Evolutionary conservation across 2,888 invertebrate species (phyloP).

Genomic region (Eristalinus aeneus): DNA sequence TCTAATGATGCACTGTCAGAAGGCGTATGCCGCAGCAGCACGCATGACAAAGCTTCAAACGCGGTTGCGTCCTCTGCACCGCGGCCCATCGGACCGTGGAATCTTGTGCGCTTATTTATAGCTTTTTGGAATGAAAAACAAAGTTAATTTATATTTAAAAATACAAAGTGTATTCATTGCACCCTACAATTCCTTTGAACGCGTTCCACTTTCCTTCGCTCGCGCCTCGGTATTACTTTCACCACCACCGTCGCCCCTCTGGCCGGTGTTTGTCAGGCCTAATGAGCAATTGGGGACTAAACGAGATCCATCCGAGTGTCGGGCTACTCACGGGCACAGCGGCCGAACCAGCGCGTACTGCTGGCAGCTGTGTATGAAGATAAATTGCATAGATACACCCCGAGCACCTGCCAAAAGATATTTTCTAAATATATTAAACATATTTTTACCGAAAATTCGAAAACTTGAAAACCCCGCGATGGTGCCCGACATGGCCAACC

Average conservation of each 20-base stretch:
- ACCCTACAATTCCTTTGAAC: conserved; percentile 40
- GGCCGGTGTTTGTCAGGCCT: conserved; percentile 44
- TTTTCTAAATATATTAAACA: conserved; percentile 67
- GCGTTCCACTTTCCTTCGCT: conserved; percentile 47
- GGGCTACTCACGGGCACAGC: not conserved
- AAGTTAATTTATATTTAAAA: conserved; percentile 23
- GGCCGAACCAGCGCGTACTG: not conserved
- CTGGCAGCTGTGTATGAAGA: conserved; percentile 40
- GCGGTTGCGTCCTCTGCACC: conserved; percentile 17
- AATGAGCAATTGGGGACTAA: conserved; percentile 63
- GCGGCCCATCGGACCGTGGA: conserved; percentile 38
- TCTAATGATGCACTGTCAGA: conserved; percentile 45
- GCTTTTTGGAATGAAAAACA: conserved; percentile 2
- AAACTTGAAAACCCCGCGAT: conserved; percentile 11
- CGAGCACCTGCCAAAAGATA: conserved; percentile 63
- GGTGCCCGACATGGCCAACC: not conserved
- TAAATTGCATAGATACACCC: conserved; percentile 53
- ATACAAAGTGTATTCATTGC: conserved; percentile 23
- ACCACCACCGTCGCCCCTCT: not conserved
- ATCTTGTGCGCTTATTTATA: conserved; percentile 34
- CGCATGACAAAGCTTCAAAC: conserved; percentile 55
- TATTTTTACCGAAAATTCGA: conserved; percentile 31
- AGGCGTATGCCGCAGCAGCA: conserved; percentile 26
- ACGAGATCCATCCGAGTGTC: conserved; percentile 28
- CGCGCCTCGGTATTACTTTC: conserved; percentile 22